These are phyloP conservation scores for Agrochola lota DNA, from an alignment of 2,888 invertebrate genomes.

Conservation along the genomic window DNA sequence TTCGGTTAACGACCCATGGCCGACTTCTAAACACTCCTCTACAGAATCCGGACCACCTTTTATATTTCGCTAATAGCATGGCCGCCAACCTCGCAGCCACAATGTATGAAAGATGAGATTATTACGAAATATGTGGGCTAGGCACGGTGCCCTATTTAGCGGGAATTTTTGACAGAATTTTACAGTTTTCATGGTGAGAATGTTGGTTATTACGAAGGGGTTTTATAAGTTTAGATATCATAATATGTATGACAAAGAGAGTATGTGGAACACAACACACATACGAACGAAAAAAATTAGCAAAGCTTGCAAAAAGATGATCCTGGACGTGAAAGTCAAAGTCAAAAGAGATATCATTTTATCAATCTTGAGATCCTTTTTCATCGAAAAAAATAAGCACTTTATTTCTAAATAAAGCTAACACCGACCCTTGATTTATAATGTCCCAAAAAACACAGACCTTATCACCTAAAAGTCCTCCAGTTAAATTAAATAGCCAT, in stretches of 20 bases:
- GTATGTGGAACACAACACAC: no score
- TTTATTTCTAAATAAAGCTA: constrained; percentile 26
- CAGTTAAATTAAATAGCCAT: constrained; percentile 41
- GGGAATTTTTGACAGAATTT: constrained; percentile 43
- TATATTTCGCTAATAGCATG: constrained; percentile 69
- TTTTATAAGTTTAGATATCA: no score
- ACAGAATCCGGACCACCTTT: constrained; percentile 67
- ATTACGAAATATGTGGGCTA: constrained; percentile 64
- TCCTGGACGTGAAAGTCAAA: not conserved
- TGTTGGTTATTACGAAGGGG: not conserved
- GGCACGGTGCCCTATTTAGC: constrained; percentile 53
- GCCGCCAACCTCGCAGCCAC: constrained; percentile 53
- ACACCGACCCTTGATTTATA: constrained; percentile 11
- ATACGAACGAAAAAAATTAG: no score
- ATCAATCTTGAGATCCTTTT: not conserved
- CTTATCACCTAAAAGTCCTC: constrained; percentile 22
- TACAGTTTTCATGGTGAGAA: constrained; percentile 24
- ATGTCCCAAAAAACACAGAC: constrained; percentile 3
- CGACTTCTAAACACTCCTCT: constrained; percentile 63
- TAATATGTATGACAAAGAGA: no score
- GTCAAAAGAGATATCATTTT: not conserved
- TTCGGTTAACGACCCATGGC: constrained; percentile 66
- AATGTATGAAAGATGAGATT: constrained; percentile 69
- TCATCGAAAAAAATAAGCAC: not conserved
- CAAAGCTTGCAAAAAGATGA: not conserved